A percentile compares a stretch with the other conserved stretches of the same genome.
These are phyloP conservation scores for Argyra leucocephala DNA, from an alignment of 2,888 invertebrate species.

Conservation along the genomic window DNA sequence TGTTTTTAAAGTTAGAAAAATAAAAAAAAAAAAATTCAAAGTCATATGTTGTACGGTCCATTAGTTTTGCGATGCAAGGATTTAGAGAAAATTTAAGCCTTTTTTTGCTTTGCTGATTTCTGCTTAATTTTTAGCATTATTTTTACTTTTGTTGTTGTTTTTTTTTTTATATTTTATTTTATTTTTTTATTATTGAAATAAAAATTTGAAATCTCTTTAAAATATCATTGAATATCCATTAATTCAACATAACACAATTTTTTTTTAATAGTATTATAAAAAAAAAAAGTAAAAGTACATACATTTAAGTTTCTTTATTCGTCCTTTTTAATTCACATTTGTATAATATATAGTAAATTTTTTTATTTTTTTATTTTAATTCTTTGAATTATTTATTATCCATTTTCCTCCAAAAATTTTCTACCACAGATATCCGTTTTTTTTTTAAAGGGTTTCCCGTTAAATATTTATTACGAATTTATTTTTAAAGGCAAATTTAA, in stretches of 20 bases:
- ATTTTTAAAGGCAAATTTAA: background rate
- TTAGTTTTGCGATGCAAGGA: background rate
- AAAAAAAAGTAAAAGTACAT: no score
- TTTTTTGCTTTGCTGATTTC: no score
- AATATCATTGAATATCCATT: background rate
- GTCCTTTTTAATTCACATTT: background rate
- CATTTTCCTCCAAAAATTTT: background rate
- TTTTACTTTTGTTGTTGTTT: no score
- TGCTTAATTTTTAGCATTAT: background rate
- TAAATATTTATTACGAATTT: background rate
- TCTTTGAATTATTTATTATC: background rate
- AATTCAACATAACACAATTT: background rate
- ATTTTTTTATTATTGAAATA: no score
- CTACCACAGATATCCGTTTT: conserved; percentile 3
- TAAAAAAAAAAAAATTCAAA: background rate
- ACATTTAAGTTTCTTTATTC: background rate
- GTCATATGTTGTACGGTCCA: background rate
- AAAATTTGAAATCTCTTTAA: background rate
- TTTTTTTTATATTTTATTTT: no score
- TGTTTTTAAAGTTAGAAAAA: background rate
- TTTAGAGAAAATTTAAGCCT: no score
- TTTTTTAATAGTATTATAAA: background rate
- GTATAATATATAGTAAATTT: background rate
- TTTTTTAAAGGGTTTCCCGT: background rate
- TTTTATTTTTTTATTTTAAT: background rate